phyloP scores from a whole-genome alignment of 2,113 vertebrate genomes.

The Osmerus mordax region DNA sequence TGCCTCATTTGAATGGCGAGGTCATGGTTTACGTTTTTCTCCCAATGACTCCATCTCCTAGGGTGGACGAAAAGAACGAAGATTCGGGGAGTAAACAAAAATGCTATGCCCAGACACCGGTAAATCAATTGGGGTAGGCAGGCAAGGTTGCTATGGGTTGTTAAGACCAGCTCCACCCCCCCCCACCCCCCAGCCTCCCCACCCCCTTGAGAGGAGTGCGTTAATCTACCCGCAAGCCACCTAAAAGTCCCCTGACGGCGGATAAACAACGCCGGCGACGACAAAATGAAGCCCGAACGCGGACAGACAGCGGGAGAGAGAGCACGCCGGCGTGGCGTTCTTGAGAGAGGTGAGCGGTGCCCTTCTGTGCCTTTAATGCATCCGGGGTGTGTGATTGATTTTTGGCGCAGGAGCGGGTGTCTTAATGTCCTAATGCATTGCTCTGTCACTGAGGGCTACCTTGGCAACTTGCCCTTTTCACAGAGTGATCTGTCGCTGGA shows the following conservation, averaged over 20 bases:
- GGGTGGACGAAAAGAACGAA: slow-evolving; percentile 16
- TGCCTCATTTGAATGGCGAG: neutral
- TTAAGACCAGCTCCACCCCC: too few relatives aligned
- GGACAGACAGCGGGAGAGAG: neutral
- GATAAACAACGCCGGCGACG: too few relatives aligned
- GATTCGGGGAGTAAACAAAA: slow-evolving; percentile 7
- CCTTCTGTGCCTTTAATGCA: slow-evolving; percentile 64
- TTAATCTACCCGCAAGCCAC: slow-evolving; percentile 29
- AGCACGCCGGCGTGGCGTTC: slow-evolving; percentile 37
- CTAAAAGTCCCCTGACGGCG: too few relatives aligned
- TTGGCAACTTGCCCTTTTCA: slow-evolving; percentile 71
- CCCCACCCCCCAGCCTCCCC: too few relatives aligned
- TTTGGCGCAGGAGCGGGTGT: slow-evolving; percentile 60
- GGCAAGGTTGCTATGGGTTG: too few relatives aligned
- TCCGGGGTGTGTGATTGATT: slow-evolving; percentile 68
- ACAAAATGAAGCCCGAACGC: too few relatives aligned
- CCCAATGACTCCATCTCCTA: neutral
- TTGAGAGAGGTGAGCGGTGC: slow-evolving; percentile 51
- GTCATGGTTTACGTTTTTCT: neutral
- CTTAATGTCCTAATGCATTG: slow-evolving; percentile 76
- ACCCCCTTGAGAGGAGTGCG: slow-evolving; percentile 24
- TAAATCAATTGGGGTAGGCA: too few relatives aligned
- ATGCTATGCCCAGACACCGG: too few relatives aligned
- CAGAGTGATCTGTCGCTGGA: slow-evolving; percentile 66
- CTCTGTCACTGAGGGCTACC: slow-evolving; percentile 68